phyloP scores from a whole-genome alignment of 2,113 vertebrate genomes.

The Solea solea region DNA sequence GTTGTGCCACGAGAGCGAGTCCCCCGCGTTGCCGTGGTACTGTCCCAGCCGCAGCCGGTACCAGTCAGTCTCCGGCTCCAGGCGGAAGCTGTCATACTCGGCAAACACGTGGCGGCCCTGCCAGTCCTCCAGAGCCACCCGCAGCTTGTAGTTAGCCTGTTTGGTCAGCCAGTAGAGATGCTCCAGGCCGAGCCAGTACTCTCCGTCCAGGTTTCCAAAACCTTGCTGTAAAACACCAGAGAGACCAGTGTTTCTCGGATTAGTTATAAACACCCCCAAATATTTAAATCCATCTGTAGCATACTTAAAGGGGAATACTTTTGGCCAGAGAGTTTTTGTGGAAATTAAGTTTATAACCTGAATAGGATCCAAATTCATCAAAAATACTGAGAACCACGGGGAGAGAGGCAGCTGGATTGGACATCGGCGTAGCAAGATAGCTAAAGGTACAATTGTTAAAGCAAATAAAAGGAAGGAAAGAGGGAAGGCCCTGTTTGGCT shows the following conservation, averaged over 20 bases:
- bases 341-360: no score
- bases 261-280: no score
- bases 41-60: slow-evolving; percentile 89
- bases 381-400: no score
- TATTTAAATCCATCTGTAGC: no score
- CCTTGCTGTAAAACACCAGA: slow-evolving; percentile 79
- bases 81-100: slow-evolving; percentile 85
- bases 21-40: slow-evolving; percentile 88
- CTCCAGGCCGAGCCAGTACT: slow-evolving; percentile 92
- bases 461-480: no score
- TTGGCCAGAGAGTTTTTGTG: no score
- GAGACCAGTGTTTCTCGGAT: not conserved
- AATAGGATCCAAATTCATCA: no score
- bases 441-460: no score
- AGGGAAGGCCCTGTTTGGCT: no score
- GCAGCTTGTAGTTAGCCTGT: slow-evolving; percentile 84
- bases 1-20: slow-evolving; percentile 92
- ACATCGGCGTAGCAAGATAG: no score
- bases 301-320: no score
- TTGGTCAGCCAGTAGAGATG: slow-evolving; percentile 86
- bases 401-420: no score
- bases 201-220: slow-evolving; percentile 89
- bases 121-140: slow-evolving; percentile 90
- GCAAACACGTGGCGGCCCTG: slow-evolving; percentile 85
- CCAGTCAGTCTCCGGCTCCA: slow-evolving; percentile 89